Evolutionary conservation across 2,797 vertebrate species (phyloP).

Genomic region (Acipenser ruthenus): DNA sequence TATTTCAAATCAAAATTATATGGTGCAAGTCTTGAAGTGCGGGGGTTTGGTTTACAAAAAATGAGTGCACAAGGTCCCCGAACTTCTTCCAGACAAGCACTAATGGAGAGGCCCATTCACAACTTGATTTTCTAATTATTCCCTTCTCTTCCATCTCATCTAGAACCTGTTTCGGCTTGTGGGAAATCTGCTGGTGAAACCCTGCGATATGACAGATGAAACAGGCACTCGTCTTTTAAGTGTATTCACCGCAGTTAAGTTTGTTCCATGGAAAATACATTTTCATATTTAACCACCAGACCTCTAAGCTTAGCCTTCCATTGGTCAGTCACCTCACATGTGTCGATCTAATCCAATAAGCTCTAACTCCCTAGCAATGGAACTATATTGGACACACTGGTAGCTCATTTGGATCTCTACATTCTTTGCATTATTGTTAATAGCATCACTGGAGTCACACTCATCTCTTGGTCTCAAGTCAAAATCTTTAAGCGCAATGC

Average conservation of each 20-base stretch:
- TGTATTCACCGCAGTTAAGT: slow-evolving; percentile 28
- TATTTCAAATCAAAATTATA: not conserved
- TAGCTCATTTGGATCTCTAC: not conserved
- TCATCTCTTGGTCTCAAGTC: not conserved
- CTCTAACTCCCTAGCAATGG: no score
- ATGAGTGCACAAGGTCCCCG: no score
- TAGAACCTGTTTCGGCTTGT: slow-evolving; percentile 14
- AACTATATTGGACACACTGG: no score
- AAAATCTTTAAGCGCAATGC: slow-evolving; percentile 13
- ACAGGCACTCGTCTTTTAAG: slow-evolving; percentile 16
- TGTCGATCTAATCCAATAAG: slow-evolving; percentile 1
- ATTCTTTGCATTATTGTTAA: not conserved
- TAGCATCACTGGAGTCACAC: not conserved
- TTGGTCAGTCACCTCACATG: slow-evolving; percentile 11
- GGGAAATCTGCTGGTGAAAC: slow-evolving; percentile 10
- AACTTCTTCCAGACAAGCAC: no score
- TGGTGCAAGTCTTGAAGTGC: no score
- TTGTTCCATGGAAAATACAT: slow-evolving; percentile 25
- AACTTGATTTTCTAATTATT: no score
- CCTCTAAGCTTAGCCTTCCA: not conserved
- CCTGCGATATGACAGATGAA: not conserved
- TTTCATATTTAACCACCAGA: not conserved
- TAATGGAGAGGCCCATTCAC: no score
- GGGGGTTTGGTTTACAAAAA: no score
- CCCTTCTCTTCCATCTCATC: slow-evolving; percentile 11